Evolutionary conservation across 2,888 invertebrate species (phyloP).

Genomic region (Himalopsyche kuldschensis): DNA sequence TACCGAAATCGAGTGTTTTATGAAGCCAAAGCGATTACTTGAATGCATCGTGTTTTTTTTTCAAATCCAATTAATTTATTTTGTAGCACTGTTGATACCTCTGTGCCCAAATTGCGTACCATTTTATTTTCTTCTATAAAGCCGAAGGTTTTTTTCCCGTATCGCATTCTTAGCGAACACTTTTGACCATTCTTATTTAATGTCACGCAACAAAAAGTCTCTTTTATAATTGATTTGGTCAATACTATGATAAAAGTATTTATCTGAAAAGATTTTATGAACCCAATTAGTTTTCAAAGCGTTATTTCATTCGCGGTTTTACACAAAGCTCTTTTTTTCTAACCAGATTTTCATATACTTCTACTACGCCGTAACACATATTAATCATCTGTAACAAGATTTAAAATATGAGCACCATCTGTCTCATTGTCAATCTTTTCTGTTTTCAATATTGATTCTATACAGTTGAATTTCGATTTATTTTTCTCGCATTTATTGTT

Average conservation of each 20-base stretch:
- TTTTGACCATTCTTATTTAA: not conserved
- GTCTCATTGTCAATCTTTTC: too few species aligned
- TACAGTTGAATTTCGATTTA: too few species aligned
- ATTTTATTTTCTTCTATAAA: not conserved
- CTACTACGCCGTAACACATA: too few species aligned
- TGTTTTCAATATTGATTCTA: too few species aligned
- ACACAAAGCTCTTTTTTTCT: too few species aligned
- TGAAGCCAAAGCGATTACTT: not conserved
- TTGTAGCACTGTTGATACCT: slow-evolving; percentile 1
- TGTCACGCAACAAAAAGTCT: not conserved
- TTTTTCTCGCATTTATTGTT: too few species aligned
- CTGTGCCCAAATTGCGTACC: not conserved
- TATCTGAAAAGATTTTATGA: not conserved
- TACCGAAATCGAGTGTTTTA: not conserved
- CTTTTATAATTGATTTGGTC: not conserved
- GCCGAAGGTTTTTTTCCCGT: not conserved
- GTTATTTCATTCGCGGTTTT: too few species aligned
- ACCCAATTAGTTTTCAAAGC: not conserved
- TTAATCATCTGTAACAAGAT: too few species aligned
- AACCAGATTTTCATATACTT: too few species aligned
- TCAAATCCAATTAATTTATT: slow-evolving; percentile 28
- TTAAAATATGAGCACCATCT: too few species aligned
- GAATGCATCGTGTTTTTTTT: not conserved
- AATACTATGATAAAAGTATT: not conserved
- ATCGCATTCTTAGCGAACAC: not conserved